Conservation (phyloP, 2,797 vertebrate species). For the Pseudopleuronectes americanus region DNA sequence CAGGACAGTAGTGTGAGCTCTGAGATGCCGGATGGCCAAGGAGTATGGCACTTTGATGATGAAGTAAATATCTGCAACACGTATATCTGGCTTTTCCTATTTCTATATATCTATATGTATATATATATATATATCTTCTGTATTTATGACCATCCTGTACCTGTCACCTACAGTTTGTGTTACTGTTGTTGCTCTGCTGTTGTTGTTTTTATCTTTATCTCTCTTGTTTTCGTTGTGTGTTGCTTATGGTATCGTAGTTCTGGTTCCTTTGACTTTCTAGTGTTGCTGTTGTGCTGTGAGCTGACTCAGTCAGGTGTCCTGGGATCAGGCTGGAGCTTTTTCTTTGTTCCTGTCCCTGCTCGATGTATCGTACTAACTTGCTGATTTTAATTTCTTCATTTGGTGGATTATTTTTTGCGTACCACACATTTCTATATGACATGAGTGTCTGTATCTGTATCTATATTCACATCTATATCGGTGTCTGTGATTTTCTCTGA, state of each 20-base stretch:
- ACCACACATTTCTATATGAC: constrained; percentile 59
- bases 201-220: constrained; percentile 77
- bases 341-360: constrained; percentile 79
- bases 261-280: constrained; percentile 81
- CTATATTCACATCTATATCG: constrained; percentile 59
- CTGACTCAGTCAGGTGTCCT: constrained; percentile 79
- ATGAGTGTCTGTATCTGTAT: constrained; percentile 69
- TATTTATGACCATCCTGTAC: constrained; percentile 81
- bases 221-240: constrained; percentile 75
- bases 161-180: constrained; percentile 82
- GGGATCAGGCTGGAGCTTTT: constrained; percentile 79
- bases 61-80: constrained; percentile 90
- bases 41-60: constrained; percentile 90
- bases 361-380: constrained; percentile 74
- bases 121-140: constrained; percentile 72
- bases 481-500: constrained; percentile 70
- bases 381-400: constrained; percentile 54
- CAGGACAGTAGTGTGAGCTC: constrained; percentile 91
- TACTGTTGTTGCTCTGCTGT: constrained; percentile 79
- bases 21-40: constrained; percentile 89
- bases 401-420: constrained; percentile 48
- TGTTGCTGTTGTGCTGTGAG: constrained; percentile 84
- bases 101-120: constrained; percentile 73
- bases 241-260: constrained; percentile 81
- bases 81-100: constrained; percentile 84